Evolutionary conservation across 2,797 vertebrate genomes (phyloP).

Genomic region (Periparus ater): DNA sequence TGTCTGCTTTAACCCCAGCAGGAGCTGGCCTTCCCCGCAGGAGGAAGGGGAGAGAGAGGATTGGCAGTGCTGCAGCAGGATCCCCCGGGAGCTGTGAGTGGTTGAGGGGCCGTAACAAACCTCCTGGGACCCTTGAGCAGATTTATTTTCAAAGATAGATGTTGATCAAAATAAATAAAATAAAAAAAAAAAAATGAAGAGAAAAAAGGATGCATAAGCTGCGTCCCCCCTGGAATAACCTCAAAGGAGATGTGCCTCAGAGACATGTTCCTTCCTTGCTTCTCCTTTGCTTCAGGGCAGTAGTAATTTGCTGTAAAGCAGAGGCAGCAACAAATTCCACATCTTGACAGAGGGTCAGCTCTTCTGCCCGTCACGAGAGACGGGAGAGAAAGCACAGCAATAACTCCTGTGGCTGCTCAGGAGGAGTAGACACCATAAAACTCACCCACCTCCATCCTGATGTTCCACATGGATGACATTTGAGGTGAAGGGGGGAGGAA

Average conservation of each 20-base stretch:
- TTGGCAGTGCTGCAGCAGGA: not conserved
- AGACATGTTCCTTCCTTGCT: not conserved
- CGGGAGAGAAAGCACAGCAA: not conserved
- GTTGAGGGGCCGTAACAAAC: not conserved
- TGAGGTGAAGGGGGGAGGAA: conserved; percentile 19
- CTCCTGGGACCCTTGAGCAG: not conserved
- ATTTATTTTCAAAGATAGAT: conserved; percentile 11
- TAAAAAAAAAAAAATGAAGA: not conserved
- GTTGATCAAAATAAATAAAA: not conserved
- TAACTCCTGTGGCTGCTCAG: conserved; percentile 28
- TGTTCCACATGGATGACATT: not conserved
- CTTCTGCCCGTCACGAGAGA: conserved; percentile 5
- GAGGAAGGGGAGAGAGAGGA: not conserved
- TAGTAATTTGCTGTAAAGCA: conserved; percentile 28
- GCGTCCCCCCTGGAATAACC: not conserved
- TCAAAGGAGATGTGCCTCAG: conserved; percentile 5
- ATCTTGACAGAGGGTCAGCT: conserved; percentile 29
- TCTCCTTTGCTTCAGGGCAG: conserved; percentile 13
- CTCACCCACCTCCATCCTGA: not conserved
- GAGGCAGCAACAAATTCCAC: conserved; percentile 31
- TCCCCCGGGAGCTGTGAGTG: not conserved
- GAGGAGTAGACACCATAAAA: not conserved
- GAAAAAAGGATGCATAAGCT: not conserved
- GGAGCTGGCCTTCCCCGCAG: not conserved
- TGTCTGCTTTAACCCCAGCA: not conserved